Conservation (phyloP, 2,797 vertebrate species). For the Lacerta viridis region DNA sequence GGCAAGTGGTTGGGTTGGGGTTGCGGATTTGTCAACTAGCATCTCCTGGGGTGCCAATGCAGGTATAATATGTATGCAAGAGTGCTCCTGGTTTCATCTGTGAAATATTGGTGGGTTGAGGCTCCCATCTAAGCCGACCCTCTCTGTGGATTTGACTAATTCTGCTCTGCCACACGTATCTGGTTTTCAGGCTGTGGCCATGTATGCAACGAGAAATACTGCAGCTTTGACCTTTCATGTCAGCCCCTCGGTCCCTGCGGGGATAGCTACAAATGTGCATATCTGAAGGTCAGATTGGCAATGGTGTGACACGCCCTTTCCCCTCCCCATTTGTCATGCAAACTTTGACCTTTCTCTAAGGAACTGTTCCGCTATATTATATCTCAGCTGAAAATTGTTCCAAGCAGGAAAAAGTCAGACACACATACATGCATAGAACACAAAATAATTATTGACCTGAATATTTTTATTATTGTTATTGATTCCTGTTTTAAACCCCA, state of each 20-base stretch:
- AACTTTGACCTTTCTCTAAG: constrained; percentile 19
- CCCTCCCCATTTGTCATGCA: constrained; percentile 21
- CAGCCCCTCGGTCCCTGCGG: background rate
- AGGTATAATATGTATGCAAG: background rate
- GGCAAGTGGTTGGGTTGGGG: background rate
- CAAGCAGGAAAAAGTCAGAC: background rate
- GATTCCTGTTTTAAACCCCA: background rate
- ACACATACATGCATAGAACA: too few species aligned
- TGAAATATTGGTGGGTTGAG: background rate
- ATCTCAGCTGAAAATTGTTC: constrained; percentile 9
- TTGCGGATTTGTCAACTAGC: too few species aligned
- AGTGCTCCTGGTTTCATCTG: background rate
- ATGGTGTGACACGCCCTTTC: constrained; percentile 15
- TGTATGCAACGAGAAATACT: background rate
- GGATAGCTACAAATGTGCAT: constrained; percentile 1
- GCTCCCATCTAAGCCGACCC: background rate
- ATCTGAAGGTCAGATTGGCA: constrained; percentile 21
- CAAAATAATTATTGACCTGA: background rate
- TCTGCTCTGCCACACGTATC: background rate
- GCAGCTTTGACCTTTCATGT: constrained; percentile 23
- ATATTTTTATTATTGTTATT: constrained; percentile 1
- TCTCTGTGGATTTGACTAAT: background rate
- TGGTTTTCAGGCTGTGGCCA: background rate
- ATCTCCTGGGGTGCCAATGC: background rate
- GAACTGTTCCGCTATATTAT: background rate